Evolutionary conservation across 2,113 vertebrate species (phyloP).

Genomic region (Mormyrus lacerda): DNA sequence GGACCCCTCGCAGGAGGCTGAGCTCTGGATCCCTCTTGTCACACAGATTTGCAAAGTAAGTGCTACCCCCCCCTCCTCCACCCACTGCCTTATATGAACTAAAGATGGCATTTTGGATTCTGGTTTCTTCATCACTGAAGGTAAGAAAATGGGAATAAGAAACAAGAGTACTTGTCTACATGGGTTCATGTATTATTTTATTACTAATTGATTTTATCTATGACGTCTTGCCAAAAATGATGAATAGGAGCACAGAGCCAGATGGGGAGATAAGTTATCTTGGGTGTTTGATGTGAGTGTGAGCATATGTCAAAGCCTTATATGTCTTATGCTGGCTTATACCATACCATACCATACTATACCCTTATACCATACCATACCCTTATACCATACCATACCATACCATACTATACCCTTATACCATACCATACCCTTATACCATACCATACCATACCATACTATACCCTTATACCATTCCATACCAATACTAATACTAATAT

Average conservation of each 20-base stretch:
- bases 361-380: no score
- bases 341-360: no score
- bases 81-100: background rate
- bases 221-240: background rate
- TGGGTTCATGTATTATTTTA: background rate
- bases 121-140: background rate
- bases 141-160: background rate
- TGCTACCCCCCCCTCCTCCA: background rate
- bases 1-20: background rate
- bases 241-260: background rate
- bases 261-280: background rate
- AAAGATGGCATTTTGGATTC: background rate
- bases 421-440: no score
- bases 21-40: conserved; percentile 49
- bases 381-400: background rate
- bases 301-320: background rate
- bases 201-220: background rate
- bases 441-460: no score
- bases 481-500: background rate
- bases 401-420: background rate
- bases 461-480: no score
- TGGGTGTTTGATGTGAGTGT: background rate
- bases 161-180: background rate
- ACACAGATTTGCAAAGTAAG: conserved; percentile 57
- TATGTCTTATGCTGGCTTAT: background rate